Conservation (phyloP, 2,888 invertebrate genomes). For the Morpho deidamia region DNA sequence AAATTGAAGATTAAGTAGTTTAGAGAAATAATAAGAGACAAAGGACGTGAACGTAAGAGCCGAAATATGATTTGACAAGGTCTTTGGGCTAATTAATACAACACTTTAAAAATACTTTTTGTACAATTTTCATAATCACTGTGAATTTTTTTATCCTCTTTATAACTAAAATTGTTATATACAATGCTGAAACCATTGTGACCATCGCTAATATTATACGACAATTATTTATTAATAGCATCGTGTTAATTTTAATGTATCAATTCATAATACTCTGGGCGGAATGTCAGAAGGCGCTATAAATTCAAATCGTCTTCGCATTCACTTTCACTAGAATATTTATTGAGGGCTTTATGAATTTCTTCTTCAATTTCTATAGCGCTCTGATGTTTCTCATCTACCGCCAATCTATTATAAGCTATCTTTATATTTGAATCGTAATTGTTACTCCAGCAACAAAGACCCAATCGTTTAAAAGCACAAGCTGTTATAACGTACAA, state of each 20-base stretch:
- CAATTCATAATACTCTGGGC: constrained; percentile 47
- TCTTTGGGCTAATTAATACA: constrained; percentile 36
- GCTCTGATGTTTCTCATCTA: constrained; percentile 57
- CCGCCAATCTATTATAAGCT: constrained; percentile 60
- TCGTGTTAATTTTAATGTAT: constrained; percentile 33
- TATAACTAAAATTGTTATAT: too few species aligned
- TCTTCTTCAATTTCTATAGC: constrained; percentile 64
- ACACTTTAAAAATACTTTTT: constrained; percentile 13
- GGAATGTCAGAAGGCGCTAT: constrained; percentile 52
- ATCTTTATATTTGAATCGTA: constrained; percentile 52
- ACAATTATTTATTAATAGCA: constrained; percentile 29
- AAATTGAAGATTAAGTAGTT: not conserved
- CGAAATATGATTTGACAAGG: constrained; percentile 21
- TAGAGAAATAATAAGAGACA: constrained; percentile 10
- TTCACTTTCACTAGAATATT: constrained; percentile 58
- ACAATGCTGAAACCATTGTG: constrained; percentile 34
- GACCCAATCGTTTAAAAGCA: constrained; percentile 40
- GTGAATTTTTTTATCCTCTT: too few species aligned
- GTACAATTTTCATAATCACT: constrained; percentile 6
- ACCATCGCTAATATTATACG: constrained; percentile 45
- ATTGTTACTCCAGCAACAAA: constrained; percentile 40
- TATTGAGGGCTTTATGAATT: constrained; percentile 55
- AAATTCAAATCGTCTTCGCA: constrained; percentile 63
- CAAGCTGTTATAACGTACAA: constrained; percentile 46
- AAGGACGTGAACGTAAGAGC: constrained; percentile 11